These are phyloP conservation scores for Drosophila bocqueti DNA, from an alignment of 1,140 invertebrate genomes.

Conservation along the genomic window DNA sequence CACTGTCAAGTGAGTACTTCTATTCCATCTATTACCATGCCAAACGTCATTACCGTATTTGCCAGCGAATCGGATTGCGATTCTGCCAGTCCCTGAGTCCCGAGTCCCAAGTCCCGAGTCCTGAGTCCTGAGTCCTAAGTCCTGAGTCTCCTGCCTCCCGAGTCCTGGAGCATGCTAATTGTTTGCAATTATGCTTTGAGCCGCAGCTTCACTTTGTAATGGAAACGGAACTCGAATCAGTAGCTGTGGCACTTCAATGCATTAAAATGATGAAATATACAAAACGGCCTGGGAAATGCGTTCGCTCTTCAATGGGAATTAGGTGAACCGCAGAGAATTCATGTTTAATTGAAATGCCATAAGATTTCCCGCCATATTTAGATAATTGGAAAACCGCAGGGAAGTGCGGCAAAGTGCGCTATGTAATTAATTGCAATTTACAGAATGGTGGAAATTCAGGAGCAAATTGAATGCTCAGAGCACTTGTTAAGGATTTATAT, in stretches of 20 bases:
- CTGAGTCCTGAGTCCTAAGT: background rate
- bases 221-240: constrained; percentile 45
- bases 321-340: constrained; percentile 29
- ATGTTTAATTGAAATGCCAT: constrained; percentile 40
- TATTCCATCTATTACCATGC: constrained; percentile 7
- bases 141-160: background rate
- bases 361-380: constrained; percentile 8
- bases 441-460: too few relatives aligned
- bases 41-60: constrained; percentile 23
- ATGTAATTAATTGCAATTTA: constrained; percentile 25
- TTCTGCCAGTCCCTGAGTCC: background rate
- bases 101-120: background rate
- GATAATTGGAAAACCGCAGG: constrained; percentile 30
- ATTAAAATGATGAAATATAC: constrained; percentile 31
- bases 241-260: constrained; percentile 28
- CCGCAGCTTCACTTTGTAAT: constrained; percentile 48
- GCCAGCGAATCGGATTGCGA: constrained; percentile 20
- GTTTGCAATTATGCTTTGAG: constrained; percentile 81
- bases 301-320: constrained; percentile 28
- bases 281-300: background rate
- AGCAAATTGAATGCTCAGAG: background rate
- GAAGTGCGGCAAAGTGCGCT: background rate
- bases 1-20: constrained; percentile 35
- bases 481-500: background rate
- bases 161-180: constrained; percentile 68